Percentiles rank a stretch among this genome's conserved stretches.
Evolutionary conservation across 2,888 invertebrate species (phyloP).

Genomic region (Girardia tigrina): DNA sequence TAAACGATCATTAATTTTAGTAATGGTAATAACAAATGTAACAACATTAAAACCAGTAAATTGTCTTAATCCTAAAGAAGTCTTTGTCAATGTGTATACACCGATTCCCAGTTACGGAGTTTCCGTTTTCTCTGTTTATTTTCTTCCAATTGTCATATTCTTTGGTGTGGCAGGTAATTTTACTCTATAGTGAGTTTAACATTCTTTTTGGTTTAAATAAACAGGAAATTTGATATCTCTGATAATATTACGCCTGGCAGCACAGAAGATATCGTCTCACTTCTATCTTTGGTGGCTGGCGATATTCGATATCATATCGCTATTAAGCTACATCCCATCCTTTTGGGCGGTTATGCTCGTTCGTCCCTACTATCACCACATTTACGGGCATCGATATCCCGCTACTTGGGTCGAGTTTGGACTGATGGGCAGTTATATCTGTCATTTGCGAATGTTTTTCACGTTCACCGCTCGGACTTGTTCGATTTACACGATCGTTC

Average conservation of each 20-base stretch:
- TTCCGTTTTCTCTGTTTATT: background rate
- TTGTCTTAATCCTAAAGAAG: background rate
- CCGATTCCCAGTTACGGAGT: background rate
- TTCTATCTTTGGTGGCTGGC: slow-evolving; percentile 26
- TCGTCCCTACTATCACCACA: slow-evolving; percentile 14
- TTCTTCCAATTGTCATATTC: slow-evolving; percentile 3
- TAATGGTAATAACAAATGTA: no score
- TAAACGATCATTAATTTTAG: no score
- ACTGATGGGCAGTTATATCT: background rate
- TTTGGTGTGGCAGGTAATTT: slow-evolving; percentile 21
- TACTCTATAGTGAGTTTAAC: background rate
- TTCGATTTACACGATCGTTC: slow-evolving; percentile 29
- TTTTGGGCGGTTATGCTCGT: slow-evolving; percentile 26
- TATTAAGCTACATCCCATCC: background rate
- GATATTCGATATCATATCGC: slow-evolving; percentile 14
- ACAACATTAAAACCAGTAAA: background rate
- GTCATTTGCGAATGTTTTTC: slow-evolving; percentile 13
- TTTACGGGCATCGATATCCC: background rate
- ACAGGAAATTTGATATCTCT: slow-evolving; percentile 28
- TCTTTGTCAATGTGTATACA: slow-evolving; percentile 9
- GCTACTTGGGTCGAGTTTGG: slow-evolving; percentile 15
- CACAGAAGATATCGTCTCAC: background rate
- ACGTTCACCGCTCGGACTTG: slow-evolving; percentile 24
- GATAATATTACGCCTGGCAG: slow-evolving; percentile 24
- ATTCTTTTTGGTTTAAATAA: no score